These are phyloP conservation scores for Meloe dianella DNA, from an alignment of 2,888 invertebrate species.

Conservation along the genomic window DNA sequence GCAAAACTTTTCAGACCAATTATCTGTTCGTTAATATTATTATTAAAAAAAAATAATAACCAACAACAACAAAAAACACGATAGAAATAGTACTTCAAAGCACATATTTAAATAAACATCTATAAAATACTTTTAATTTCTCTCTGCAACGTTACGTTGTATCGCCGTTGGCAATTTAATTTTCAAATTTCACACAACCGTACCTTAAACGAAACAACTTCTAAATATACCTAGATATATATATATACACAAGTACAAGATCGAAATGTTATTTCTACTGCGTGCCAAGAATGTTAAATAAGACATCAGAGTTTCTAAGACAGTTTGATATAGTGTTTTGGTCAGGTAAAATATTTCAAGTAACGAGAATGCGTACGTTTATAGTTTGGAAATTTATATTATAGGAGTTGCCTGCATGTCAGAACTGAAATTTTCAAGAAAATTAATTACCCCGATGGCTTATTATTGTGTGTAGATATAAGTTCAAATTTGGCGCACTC, in stretches of 20 bases:
- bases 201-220: not conserved
- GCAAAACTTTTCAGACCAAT: not conserved
- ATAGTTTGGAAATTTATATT: slow-evolving; percentile 43
- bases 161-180: not conserved
- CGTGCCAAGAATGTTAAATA: slow-evolving; percentile 46
- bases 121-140: not conserved
- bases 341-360: slow-evolving; percentile 43
- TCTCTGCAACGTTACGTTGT: not conserved
- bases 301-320: slow-evolving; percentile 48
- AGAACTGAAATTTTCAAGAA: too few relatives aligned
- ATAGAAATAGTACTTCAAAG: too few relatives aligned
- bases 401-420: not conserved
- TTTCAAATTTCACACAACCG: not conserved
- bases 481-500: too few relatives aligned
- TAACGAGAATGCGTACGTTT: slow-evolving; percentile 28
- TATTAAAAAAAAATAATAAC: not conserved
- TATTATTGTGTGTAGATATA: too few relatives aligned
- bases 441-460: too few relatives aligned
- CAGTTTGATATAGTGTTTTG: slow-evolving; percentile 52
- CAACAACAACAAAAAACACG: not conserved
- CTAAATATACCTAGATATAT: not conserved
- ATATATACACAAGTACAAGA: slow-evolving; percentile 18
- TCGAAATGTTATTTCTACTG: slow-evolving; percentile 34
- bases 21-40: not conserved
- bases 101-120: too few relatives aligned